phyloP scores from a whole-genome alignment of 2,113 vertebrate genomes.

The Phalacrocorax aristotelis region DNA sequence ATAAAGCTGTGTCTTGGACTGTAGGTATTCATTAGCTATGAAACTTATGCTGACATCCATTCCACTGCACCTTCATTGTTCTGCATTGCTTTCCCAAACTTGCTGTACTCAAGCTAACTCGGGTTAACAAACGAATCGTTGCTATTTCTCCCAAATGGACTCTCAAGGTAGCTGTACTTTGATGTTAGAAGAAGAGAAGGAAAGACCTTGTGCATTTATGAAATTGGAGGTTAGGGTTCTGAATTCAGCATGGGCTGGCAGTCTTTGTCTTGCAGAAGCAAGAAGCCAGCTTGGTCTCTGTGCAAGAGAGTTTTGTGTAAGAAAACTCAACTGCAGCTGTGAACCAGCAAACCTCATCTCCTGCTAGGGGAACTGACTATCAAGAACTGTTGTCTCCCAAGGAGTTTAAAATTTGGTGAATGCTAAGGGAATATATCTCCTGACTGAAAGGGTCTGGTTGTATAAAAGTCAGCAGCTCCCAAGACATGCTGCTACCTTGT shows the following conservation, averaged over 20 bases:
- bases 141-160: not conserved
- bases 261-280: not conserved
- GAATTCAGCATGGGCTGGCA: not conserved
- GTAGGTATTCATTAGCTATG: not conserved
- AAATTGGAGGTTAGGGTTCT: not conserved
- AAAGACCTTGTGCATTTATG: not conserved
- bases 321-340: not conserved
- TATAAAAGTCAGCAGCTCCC: not conserved
- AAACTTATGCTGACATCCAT: not conserved
- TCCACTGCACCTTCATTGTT: not conserved
- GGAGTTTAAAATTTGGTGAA: not conserved
- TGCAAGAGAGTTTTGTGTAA: not conserved
- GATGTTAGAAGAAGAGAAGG: not conserved
- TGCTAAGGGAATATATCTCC: not conserved
- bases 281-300: not conserved
- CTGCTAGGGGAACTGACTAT: not conserved
- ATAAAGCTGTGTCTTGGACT: not conserved
- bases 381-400: not conserved
- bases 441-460: not conserved
- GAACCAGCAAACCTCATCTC: not conserved
- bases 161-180: not conserved
- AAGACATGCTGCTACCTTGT: accelerated
- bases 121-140: not conserved
- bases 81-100: not conserved
- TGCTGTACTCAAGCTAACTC: not conserved